Evolutionary conservation across 2,113 vertebrate species (phyloP), one percentile per base, ranked within the genome.

Genomic region (Eonycteris spelaea): DNA sequence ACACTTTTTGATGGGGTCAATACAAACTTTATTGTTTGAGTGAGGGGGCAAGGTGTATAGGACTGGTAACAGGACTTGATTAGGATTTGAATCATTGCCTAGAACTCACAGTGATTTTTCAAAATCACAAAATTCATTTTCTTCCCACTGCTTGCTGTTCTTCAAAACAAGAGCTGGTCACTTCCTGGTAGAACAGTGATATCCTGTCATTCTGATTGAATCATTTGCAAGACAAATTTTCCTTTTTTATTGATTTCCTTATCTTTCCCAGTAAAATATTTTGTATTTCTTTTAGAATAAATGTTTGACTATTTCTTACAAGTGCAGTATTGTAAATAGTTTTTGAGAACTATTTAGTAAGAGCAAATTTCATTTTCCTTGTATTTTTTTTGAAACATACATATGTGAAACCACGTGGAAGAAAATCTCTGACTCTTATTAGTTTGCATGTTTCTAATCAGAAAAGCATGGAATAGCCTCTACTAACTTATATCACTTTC

Each of bases 131-230:
- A 82, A 92, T 90, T 45, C 55, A 9, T 61, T 94, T 94, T 61
- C 85, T 40, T 79, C 48, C 24, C 30, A 73, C 3, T 94, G 75
- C 19, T 48, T 90, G 28, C 53, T 95, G 12, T 86, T 86, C 11
- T 97, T 97, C 87, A 90, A 53, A 90, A 75, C 13, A 91, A 95
- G 87, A 97, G 35, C 51, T 94, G 79, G 35, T 75, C n/a, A 55
- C n/a, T 95, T 95, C 45, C 40, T 96, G 83, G 67, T 86, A 94
- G 30, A 86, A 87, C 5, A 28, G 2, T 45, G 28, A 79, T 92
- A 75, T 95, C 18, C 65, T 94, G 38, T 90, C 33, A 86, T 93
- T 70, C 2, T 95, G 26, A 95, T 82, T 80, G 33, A 79, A 65
- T 94, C 57, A 85, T 77, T 84, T 94, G 65, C 12, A 85, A 86